Base-by-base conservation (phyloP, 2,888 invertebrate species). In the Sarcophaga caerulescens region DNA sequence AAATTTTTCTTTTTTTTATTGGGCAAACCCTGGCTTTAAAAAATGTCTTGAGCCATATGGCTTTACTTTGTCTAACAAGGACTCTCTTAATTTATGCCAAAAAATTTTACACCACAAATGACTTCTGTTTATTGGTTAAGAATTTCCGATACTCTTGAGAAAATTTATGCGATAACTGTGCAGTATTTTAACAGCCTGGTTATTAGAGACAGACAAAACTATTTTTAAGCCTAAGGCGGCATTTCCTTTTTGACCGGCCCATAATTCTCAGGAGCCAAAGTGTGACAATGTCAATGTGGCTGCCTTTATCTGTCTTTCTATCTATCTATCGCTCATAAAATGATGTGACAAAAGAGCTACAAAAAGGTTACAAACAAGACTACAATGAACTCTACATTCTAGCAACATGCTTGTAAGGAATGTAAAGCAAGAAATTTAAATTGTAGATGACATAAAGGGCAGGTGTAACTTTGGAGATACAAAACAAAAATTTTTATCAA, bases 291-390 rank as follows among this genome's bases (percentile, higher is more conserved):
- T 57, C 65, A 65, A 17, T 68, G 21, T 5, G 47, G 3, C 12
- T 11, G 19, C 35, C 5, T 14, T 14, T 35, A 47, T 78, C 52
- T 25, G 62, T 47, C 68, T 63, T 59, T 71, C 79, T 25, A 52
- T 75, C 60, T 68, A 68, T 71, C 79, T 45, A 52, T 75, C 52
- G 75, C 65, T 69, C 66, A 71, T 86, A 86, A 85, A 80, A 80
- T 70, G 88, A 89, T 89, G 89, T 81, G 88, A 88, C 81, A 86
- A 88, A 88, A 87, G 86, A 83, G 85, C 62, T 85, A 81, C 85
- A 86, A 81, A 86, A 81, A 86, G 71, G 74, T 79, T 84, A 88
- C 85, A 82, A 81, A 75, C 78, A 71, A 83, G 71, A 59, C 59
- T 60, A 66, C 14, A 68, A 71, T 60, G n/a, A 25, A 59, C 52